Conservation (phyloP, 2,888 invertebrate genomes). For the Drosophila percnosoma region DNA sequence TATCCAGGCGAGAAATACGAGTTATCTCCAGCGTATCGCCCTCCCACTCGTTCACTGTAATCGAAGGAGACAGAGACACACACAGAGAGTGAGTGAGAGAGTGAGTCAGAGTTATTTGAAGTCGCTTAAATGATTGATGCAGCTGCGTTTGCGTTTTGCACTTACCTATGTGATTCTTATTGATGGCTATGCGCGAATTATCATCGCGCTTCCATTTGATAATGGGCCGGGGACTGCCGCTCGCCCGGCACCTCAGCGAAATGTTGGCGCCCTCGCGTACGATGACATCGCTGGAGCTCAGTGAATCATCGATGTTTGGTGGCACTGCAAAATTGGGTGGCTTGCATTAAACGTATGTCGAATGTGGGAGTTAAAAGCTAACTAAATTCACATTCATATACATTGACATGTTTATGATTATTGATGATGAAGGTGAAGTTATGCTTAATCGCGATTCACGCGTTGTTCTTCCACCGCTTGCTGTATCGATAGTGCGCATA, state of each 20-base stretch:
- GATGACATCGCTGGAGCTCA: conserved; percentile 94
- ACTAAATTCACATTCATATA: not conserved
- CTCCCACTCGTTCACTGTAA: conserved; percentile 92
- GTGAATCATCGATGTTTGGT: conserved; percentile 95
- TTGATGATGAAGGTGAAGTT: not conserved
- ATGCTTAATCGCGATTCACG: not conserved
- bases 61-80: conserved; percentile 4
- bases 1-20: conserved; percentile 93
- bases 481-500: too few relatives aligned
- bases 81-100: not conserved
- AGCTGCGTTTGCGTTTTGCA: conserved; percentile 43
- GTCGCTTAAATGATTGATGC: conserved; percentile 76
- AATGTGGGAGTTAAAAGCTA: not conserved
- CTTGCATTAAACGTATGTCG: not conserved
- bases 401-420: not conserved
- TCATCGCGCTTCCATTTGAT: conserved; percentile 97
- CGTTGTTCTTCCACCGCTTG: too few relatives aligned
- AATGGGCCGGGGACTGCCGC: conserved; percentile 93
- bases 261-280: conserved; percentile 95
- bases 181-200: conserved; percentile 93
- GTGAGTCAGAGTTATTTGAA: not conserved
- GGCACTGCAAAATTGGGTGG: conserved; percentile 88
- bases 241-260: conserved; percentile 94
- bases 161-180: conserved; percentile 92
- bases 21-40: conserved; percentile 94